Evolutionary conservation across 2,888 invertebrate genomes (phyloP).

Genomic region (Hyposoter didymator): DNA sequence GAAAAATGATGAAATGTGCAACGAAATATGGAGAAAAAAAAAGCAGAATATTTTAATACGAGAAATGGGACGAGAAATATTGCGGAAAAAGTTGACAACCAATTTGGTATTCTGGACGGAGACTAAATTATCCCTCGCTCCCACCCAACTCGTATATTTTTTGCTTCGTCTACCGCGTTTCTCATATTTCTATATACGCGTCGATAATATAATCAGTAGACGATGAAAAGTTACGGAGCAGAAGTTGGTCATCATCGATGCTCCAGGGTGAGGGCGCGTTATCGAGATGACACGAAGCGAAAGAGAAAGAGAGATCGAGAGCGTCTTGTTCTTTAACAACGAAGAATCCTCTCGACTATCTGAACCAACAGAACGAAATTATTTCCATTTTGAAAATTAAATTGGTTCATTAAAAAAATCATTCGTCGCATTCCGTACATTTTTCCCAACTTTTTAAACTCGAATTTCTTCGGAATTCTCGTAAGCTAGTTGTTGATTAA

Average conservation of each 20-base stretch:
- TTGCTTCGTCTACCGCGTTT: not conserved
- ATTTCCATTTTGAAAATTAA: too few species aligned
- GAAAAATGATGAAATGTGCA: not conserved
- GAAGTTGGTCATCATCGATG: slow-evolving; percentile 54
- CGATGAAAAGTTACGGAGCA: slow-evolving; percentile 43
- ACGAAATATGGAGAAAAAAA: not conserved
- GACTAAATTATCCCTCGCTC: slow-evolving; percentile 46
- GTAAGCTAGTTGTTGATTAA: not conserved
- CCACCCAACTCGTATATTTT: slow-evolving; percentile 3
- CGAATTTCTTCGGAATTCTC: not conserved
- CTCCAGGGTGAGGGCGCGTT: not conserved
- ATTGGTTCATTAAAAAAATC: too few species aligned
- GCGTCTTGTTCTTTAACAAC: slow-evolving; percentile 4
- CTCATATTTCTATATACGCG: not conserved
- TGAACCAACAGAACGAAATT: not conserved
- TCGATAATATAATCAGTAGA: slow-evolving; percentile 7
- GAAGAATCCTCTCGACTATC: not conserved
- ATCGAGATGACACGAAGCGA: not conserved
- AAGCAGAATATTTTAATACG: not conserved
- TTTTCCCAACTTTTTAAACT: not conserved
- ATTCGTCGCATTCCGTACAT: not conserved
- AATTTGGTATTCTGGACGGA: slow-evolving; percentile 39
- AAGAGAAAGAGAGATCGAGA: not conserved
- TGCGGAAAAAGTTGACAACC: slow-evolving; percentile 26
- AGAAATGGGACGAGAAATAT: slow-evolving; percentile 43